Percentiles rank a stretch among this genome's conserved stretches.
These are phyloP conservation scores for Popillia japonica DNA, from an alignment of 1,140 invertebrate species.

Conservation along the genomic window DNA sequence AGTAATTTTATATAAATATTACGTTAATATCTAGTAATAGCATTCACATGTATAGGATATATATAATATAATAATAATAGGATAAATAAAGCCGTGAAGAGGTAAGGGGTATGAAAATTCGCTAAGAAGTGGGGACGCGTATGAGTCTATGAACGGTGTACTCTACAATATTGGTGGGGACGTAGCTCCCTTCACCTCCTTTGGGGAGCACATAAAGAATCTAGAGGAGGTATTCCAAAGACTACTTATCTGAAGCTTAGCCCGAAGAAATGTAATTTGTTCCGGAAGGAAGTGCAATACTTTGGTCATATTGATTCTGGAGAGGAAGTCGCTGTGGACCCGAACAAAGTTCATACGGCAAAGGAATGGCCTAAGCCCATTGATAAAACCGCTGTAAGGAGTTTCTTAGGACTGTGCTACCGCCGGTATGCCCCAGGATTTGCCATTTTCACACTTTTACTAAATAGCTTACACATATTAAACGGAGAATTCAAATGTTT, in stretches of 20 bases:
- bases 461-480: no score
- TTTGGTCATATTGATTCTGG: neutral
- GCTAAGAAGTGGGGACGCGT: no score
- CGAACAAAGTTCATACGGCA: neutral
- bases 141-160: no score
- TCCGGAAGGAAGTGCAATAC: neutral
- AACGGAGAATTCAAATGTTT: no score
- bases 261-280: no score
- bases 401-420: slow-evolving; percentile 53
- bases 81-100: no score
- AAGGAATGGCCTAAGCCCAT: neutral
- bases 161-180: no score
- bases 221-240: neutral
- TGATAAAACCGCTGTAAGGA: neutral
- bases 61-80: neutral
- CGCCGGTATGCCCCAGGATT: slow-evolving; percentile 50
- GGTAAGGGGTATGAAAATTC: no score
- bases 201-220: neutral
- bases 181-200: neutral
- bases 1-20: no score
- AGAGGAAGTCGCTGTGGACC: neutral
- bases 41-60: no score
- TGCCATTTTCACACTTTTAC: slow-evolving; percentile 45
- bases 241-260: neutral
- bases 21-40: no score